Evolutionary conservation across 2,888 invertebrate genomes (phyloP), one percentile per base, ranked within the genome.

Genomic region (Cyclophora punctaria): DNA sequence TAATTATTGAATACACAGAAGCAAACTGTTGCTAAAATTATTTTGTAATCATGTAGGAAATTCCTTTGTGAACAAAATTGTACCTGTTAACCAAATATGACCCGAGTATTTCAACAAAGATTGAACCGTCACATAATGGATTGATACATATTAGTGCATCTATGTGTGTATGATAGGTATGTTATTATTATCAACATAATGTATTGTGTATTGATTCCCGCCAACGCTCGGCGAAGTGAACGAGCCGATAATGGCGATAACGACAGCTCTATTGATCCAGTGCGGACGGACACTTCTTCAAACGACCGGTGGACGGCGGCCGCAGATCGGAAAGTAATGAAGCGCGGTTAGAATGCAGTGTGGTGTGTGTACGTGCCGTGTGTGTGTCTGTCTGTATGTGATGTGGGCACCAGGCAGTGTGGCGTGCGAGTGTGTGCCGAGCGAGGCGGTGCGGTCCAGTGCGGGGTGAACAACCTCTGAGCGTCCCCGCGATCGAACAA

Each of bases 401-500:
- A 73, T 68, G 69, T 73, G 69, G 73, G 20, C 20, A 20, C 20
- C 20, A 20, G 20, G 20, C 20, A 20, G 20, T 20, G 20, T 20
- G 20, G 20, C 20, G 20, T 20, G 20, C 20, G 20, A 20, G 20
- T 20, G 20, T 37, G 37, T 37, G 37, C 5, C 37, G 37, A 37
- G 37, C 66, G 67, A 66, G 64, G 67, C 66, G 69, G 57, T 61
- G 63, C 66, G 67, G 69, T 59, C 64, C 66, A 66, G 67, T 64
- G 68, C 75, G 75, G 76, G 83, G 83, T 84, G 74, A 82, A 83
- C 75, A 79, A 79, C 83, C 84, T 68, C 59, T 73, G 80, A 82
- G 83, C 84, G 83, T 83, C 83, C 78, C 78, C 74, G 71, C 76
- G 74, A 73, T 80, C 80, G 79, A 80, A 78, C 80, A 76, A 78